These are phyloP conservation scores for Trypoxylus dichotomus DNA, from an alignment of 1,140 invertebrate species.

Conservation along the genomic window DNA sequence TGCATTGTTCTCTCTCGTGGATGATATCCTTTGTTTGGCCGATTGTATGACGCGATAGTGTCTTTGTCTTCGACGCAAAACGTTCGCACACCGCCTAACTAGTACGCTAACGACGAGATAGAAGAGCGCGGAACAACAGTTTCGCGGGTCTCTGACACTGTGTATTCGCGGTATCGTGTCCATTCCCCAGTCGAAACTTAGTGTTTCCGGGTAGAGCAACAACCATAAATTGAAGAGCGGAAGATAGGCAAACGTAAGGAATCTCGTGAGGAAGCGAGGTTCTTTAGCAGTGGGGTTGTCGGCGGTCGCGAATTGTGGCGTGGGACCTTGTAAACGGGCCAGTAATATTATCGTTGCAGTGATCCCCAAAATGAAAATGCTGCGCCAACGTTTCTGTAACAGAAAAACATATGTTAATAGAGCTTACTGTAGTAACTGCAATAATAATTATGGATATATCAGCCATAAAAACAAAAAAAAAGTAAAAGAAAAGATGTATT, in stretches of 20 bases:
- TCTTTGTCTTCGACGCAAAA: constrained; percentile 32
- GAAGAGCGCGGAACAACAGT: constrained; percentile 70
- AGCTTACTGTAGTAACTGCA: too few relatives aligned
- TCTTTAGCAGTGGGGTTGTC: constrained; percentile 88
- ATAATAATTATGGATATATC: too few relatives aligned
- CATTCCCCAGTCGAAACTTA: constrained; percentile 97
- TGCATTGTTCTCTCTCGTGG: constrained; percentile 10
- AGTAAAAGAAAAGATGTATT: too few relatives aligned
- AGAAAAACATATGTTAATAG: not conserved
- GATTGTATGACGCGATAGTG: constrained; percentile 17
- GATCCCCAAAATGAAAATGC: constrained; percentile 62
- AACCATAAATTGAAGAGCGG: constrained; percentile 85
- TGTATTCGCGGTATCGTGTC: constrained; percentile 83
- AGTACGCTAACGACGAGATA: constrained; percentile 60
- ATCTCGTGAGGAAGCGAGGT: constrained; percentile 67
- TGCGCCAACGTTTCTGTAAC: constrained; percentile 68
- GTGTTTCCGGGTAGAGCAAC: constrained; percentile 75
- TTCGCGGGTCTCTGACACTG: constrained; percentile 72
- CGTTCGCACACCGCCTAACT: constrained; percentile 36
- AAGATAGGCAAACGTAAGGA: constrained; percentile 85
- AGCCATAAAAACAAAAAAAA: too few relatives aligned
- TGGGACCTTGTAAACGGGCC: constrained; percentile 63
- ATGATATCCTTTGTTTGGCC: constrained; percentile 15
- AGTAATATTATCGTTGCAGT: constrained; percentile 62
- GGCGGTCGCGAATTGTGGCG: constrained; percentile 81